Evolutionary conservation across 92 coral and sea anemone genomes (phyloP), one percentile per base, ranked within the genome.

Genomic region (Siderastrea radians): DNA sequence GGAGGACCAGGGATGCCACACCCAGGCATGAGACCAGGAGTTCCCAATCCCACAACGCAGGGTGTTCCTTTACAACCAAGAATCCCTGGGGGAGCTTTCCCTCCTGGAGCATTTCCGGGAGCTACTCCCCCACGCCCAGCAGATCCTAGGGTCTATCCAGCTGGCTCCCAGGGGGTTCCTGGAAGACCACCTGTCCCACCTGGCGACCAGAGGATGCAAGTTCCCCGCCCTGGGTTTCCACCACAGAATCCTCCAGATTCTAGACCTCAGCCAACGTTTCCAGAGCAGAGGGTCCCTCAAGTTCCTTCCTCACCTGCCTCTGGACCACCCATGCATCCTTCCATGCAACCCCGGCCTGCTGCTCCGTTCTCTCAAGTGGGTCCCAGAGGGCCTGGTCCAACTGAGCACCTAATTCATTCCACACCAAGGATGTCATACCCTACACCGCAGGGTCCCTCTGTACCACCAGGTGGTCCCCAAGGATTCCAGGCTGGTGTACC

Each of bases 351-450:
- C 1, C 85, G 49, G 62, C 74, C 76, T 68, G 44, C 74, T 64
- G 80, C 78, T 46, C 92, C 94, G 8, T 60, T 82, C 10, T 72
- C 93, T 17, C 90, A 85, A 44, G 66, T 86, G 58, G 88, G 88
- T 54, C 92, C 96, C 3, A 88, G 84, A 4, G 78, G 59, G 5
- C 91, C 95, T 67, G 75, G 73, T 67, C 95, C 94, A 63, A 87
- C 92, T 78, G 95, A 85, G 72, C 95, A 91, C 54, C 85, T 83
- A 3, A 85, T 91, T 55, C 91, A 81, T 58, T 78, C 94, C 65
- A 63, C 89, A 17, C 92, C 96, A 70, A 84, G 90, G 69, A 86
- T 93, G 94, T 89, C 98, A 43, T 91, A 95, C 84, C 91, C 96
- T 49, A 74, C 83, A 38, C 94, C 92, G 14, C 70, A 68, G 3